These are phyloP conservation scores for Argopecten irradians DNA, from an alignment of 1,140 invertebrate genomes.

Conservation along the genomic window DNA sequence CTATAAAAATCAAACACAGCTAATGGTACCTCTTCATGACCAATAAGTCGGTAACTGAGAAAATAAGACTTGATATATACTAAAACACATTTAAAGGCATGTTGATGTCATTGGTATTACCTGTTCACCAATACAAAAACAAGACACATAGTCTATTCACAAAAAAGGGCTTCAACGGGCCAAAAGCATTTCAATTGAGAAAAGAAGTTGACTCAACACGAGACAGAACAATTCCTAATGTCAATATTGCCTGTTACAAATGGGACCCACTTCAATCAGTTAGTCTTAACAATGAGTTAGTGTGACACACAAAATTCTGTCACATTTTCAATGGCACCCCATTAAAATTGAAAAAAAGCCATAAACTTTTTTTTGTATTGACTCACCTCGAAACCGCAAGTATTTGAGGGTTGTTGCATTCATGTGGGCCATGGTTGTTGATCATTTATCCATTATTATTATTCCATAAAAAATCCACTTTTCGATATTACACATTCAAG, in stretches of 20 bases:
- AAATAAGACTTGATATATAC: not conserved
- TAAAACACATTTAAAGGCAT: not conserved
- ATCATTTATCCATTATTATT: not conserved
- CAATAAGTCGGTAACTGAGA: not conserved
- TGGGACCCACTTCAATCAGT: not conserved
- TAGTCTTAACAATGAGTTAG: not conserved
- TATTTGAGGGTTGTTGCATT: conserved; percentile 9
- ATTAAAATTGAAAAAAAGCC: not conserved
- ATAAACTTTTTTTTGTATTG: no score
- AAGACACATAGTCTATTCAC: not conserved
- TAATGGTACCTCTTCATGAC: no score
- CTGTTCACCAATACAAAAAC: not conserved
- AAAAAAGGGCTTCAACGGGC: not conserved
- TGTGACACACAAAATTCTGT: not conserved
- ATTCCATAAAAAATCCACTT: not conserved
- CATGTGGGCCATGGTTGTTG: not conserved
- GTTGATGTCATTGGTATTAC: not conserved
- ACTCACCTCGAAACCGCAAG: conserved; percentile 20
- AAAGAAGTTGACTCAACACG: not conserved
- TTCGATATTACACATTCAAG: not conserved
- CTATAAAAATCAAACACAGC: no score
- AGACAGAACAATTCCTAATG: not conserved
- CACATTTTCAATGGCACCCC: not conserved
- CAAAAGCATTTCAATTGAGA: not conserved
- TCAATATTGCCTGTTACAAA: not conserved